Evolutionary conservation across 2,797 vertebrate species (phyloP), one percentile per base, ranked within the genome.

Genomic region (Mormyrops boulengeri): DNA sequence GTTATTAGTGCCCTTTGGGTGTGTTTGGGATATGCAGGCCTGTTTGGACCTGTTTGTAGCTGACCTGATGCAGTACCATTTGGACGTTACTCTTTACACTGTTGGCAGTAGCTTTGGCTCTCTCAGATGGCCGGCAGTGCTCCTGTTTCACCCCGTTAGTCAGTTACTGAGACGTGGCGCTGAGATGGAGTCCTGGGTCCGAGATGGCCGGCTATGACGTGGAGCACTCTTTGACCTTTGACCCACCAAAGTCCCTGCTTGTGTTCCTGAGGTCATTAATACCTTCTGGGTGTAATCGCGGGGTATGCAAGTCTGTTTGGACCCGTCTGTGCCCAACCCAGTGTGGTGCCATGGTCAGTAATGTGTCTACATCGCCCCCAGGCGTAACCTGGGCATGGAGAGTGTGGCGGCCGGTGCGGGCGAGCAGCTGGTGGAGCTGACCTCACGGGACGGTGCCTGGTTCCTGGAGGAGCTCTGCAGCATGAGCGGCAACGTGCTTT

Each of bases 401-500:
- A 97, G 97, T 0, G 99, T 98, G 0, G 98, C 99, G 0, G 97
- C 97, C 1, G 97, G 97, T 69, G 98, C 98, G 0, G 98, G 98
- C 57, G 98, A 99, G 90, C 98, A 99, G 82, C 95, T 99, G 90
- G 97, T 99, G 9, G 99, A 99, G 90, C 93, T 99, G 92, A 98
- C 97, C 0, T 99, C 98, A 0, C 95, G 99, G 19, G 98, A 99
- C 26, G 98, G 99, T 52, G 97, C 97, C 5, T 99, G 99, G 98
- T 99, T 99, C 93, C 92, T 99, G 93, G 99, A 99, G 92, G 99
- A 99, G 94, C 97, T 99, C 0, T 99, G 98, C 94, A 98, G 98
- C 91, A 99, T 99, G 98, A 97, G 97, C 0, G 98, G 98, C 4
- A 99, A 99, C 9, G 96, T 99, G 90, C 97, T 97, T 0, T 97